Conservation (phyloP, 2,888 invertebrate genomes). For the Pollenia amentaria region DNA sequence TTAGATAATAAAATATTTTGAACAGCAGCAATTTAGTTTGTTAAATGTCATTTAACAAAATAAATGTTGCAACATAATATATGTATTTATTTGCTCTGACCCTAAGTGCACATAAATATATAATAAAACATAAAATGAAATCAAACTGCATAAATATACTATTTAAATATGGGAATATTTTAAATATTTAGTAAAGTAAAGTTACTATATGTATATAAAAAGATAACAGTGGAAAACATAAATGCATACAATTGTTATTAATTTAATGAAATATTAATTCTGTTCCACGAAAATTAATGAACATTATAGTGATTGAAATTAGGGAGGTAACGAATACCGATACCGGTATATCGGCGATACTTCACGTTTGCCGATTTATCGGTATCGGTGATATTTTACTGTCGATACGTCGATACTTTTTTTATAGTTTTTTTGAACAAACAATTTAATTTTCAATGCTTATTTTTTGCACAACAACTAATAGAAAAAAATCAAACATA, state of each 20-base stretch:
- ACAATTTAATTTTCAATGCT: no score
- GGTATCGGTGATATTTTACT: no score
- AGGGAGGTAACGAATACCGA: no score
- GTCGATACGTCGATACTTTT: no score
- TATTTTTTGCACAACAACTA: no score
- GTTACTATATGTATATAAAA: background rate
- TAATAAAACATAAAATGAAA: background rate
- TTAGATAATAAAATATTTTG: conserved; percentile 66
- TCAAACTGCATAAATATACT: background rate
- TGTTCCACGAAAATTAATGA: no score
- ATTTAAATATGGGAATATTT: background rate
- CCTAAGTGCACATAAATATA: conserved; percentile 8
- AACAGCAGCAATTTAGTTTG: conserved; percentile 56
- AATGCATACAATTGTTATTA: background rate
- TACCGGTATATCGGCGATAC: no score
- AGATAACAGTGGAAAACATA: background rate
- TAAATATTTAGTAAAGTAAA: conserved; percentile 2
- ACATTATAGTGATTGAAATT: no score
- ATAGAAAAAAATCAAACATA: no score
- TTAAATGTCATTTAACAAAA: conserved; percentile 59
- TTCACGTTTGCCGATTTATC: no score
- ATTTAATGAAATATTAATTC: no score
- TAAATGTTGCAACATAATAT: conserved; percentile 46
- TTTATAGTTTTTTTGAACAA: no score
- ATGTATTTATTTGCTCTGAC: conserved; percentile 18